A percentile compares a stretch with the other conserved stretches of the same genome.
These are phyloP conservation scores for Craterocephalus amniculus DNA, from an alignment of 2,797 vertebrate species.

Conservation along the genomic window DNA sequence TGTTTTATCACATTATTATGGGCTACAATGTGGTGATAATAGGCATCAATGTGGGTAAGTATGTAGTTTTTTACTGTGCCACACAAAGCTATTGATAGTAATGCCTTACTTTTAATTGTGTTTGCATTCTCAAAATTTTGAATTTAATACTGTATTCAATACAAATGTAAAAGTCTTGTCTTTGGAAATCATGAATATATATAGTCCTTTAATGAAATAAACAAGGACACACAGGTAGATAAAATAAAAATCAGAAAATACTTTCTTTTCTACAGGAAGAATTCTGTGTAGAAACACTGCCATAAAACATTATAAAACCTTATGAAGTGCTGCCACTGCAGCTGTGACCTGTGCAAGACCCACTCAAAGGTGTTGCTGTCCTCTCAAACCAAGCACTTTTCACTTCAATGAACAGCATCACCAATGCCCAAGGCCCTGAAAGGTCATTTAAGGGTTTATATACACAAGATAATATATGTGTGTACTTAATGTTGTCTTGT, in stretches of 20 bases:
- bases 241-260: neutral
- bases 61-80: neutral
- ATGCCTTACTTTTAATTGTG: neutral
- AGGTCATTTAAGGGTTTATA: constrained; percentile 5
- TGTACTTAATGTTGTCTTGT: constrained; percentile 18
- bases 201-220: neutral
- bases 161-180: too few species aligned
- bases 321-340: constrained; percentile 18
- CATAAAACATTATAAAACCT: constrained; percentile 35
- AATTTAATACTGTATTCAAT: too few species aligned
- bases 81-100: neutral
- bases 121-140: too few species aligned
- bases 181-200: too few species aligned
- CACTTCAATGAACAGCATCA: constrained; percentile 14
- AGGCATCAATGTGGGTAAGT: constrained; percentile 2
- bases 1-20: constrained; percentile 12
- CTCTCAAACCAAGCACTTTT: constrained; percentile 17
- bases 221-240: neutral
- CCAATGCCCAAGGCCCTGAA: constrained; percentile 14
- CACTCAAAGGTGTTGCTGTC: constrained; percentile 28
- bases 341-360: constrained; percentile 24
- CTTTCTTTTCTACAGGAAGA: neutral
- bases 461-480: constrained; percentile 16
- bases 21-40: constrained; percentile 21
- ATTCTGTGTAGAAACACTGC: constrained; percentile 24